Evolutionary conservation across 2,797 vertebrate species (phyloP).

Genomic region (Pogonophryne albipinna): DNA sequence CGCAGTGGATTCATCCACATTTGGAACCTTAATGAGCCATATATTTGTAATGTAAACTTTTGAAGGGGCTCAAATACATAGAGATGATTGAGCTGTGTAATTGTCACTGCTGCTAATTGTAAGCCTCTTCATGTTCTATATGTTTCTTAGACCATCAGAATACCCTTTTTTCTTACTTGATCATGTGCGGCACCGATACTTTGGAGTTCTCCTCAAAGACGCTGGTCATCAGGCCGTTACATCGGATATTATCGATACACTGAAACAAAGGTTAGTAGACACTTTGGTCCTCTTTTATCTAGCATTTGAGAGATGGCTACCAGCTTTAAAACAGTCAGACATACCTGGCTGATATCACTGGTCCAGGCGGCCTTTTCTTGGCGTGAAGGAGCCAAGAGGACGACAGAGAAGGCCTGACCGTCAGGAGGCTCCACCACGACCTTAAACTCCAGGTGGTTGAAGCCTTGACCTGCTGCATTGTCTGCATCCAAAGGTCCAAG

Average conservation of each 20-base stretch:
- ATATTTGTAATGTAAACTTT: too few species aligned
- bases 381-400: slow-evolving; percentile 92
- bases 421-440: slow-evolving; percentile 91
- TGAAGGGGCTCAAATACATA: background rate
- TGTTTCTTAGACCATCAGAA: background rate
- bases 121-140: background rate
- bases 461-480: slow-evolving; percentile 91
- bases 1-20: too few species aligned
- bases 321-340: background rate
- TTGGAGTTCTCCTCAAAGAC: slow-evolving; percentile 99
- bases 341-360: slow-evolving; percentile 97
- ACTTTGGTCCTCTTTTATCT: background rate
- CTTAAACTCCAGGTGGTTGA: slow-evolving; percentile 95
- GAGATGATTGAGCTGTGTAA: background rate
- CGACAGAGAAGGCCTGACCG: slow-evolving; percentile 89
- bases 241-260: slow-evolving; percentile 98
- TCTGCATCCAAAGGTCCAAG: slow-evolving; percentile 66
- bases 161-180: slow-evolving; percentile 89
- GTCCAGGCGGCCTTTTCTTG: slow-evolving; percentile 98
- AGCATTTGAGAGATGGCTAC: background rate
- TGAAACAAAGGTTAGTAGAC: slow-evolving; percentile 56
- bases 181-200: slow-evolving; percentile 97
- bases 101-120: too few species aligned
- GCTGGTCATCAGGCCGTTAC: slow-evolving; percentile 97
- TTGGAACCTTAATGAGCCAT: too few species aligned